Conservation (phyloP, 2,888 invertebrate genomes). For the Eulithis testata region DNA sequence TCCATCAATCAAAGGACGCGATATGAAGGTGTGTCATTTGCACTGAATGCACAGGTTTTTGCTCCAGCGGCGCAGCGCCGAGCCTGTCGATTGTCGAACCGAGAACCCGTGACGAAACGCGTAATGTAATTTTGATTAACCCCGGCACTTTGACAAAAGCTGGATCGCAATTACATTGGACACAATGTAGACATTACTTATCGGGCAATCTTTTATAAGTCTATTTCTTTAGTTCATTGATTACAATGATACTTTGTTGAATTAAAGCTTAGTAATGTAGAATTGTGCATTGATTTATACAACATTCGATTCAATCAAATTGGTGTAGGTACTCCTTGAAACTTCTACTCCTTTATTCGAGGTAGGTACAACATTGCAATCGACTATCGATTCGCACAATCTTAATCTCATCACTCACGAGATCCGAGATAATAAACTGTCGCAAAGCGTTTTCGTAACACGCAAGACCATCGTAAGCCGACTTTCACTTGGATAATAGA, state of each 20-base stretch:
- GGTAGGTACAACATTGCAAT: not conserved
- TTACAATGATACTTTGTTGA: not conserved
- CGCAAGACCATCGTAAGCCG: conserved; percentile 69
- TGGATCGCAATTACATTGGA: conserved; percentile 54
- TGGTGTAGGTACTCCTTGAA: no score
- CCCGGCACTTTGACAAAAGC: conserved; percentile 55
- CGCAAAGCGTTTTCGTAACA: conserved; percentile 66
- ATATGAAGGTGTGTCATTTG: conserved; percentile 56
- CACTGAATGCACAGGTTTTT: conserved; percentile 63
- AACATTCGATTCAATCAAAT: not conserved
- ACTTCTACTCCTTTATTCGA: not conserved
- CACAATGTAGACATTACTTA: conserved; percentile 72
- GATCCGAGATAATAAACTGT: conserved; percentile 39
- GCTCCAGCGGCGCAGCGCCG: conserved; percentile 30
- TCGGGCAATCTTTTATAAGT: conserved; percentile 37
- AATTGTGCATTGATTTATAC: not conserved
- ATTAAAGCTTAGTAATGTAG: not conserved
- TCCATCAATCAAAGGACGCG: conserved; percentile 67
- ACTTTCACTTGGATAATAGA: conserved; percentile 80
- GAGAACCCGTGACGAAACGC: conserved; percentile 67
- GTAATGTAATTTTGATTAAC: conserved; percentile 82
- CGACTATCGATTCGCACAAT: conserved; percentile 4
- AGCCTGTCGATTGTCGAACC: conserved; percentile 36
- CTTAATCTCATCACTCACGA: conserved; percentile 20
- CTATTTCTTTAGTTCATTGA: conserved; percentile 19